These are phyloP conservation scores for Parasteatoda tepidariorum DNA, from an alignment of 1,140 invertebrate genomes.

Conservation along the genomic window DNA sequence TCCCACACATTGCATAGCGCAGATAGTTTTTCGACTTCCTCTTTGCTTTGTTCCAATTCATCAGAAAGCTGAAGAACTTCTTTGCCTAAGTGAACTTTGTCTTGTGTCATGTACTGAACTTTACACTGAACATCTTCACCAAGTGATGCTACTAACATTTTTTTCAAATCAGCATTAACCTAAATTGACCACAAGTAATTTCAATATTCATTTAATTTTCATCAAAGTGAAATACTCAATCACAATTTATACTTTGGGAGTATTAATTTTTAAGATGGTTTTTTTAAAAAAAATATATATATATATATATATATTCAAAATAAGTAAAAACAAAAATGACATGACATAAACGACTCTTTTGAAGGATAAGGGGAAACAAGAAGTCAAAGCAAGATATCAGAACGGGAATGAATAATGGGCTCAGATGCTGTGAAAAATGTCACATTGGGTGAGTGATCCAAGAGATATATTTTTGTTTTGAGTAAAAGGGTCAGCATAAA, in stretches of 20 bases:
- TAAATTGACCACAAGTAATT: constrained; percentile 68
- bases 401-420: too few species aligned
- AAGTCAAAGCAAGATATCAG: too few species aligned
- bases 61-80: constrained; percentile 86
- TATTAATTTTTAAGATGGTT: not conserved
- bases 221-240: too few species aligned
- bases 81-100: constrained; percentile 86
- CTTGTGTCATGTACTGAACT: constrained; percentile 89
- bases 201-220: too few species aligned
- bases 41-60: constrained; percentile 83
- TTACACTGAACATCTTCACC: constrained; percentile 91
- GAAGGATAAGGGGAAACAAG: too few species aligned
- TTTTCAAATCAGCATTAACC: constrained; percentile 93
- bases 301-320: too few species aligned
- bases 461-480: too few species aligned
- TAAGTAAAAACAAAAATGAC: too few species aligned
- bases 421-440: too few species aligned
- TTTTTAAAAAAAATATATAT: not conserved
- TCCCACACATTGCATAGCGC: constrained; percentile 96
- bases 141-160: constrained; percentile 90
- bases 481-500: too few species aligned
- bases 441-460: too few species aligned
- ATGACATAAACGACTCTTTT: too few species aligned
- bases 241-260: not conserved
- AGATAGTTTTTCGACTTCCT: constrained; percentile 90